A percentile compares a stretch with the other conserved stretches of the same genome.
phyloP scores from a whole-genome alignment of 2,888 invertebrate species.

The Eustalomyia histrio region DNA sequence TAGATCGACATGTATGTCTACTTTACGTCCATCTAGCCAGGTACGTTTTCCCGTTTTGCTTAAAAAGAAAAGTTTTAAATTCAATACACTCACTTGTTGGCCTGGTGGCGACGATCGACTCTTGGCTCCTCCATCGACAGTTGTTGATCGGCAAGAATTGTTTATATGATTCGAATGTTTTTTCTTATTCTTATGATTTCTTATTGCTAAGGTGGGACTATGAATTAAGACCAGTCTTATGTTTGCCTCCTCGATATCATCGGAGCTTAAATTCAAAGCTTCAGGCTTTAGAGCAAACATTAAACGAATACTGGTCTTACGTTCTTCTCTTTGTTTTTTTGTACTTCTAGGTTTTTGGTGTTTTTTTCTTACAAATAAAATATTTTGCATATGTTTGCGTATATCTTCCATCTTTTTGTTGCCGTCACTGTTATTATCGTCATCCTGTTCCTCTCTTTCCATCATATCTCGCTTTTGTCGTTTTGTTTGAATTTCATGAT shows the following conservation, averaged over 20 bases:
- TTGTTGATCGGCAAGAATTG: constrained; percentile 25
- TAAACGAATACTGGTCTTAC: constrained; percentile 51
- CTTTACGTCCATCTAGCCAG: constrained; percentile 77
- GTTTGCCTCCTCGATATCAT: constrained; percentile 76
- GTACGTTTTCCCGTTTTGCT: constrained; percentile 70
- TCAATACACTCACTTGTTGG: constrained; percentile 57
- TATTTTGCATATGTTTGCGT: constrained; percentile 30
- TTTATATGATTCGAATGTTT: constrained; percentile 20
- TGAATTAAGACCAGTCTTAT: constrained; percentile 75
- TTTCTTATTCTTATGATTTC: constrained; percentile 52
- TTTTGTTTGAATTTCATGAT: neutral
- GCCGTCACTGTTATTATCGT: neutral
- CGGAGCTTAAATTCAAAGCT: constrained; percentile 59
- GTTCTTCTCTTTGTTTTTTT: constrained; percentile 38
- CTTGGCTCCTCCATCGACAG: constrained; percentile 5
- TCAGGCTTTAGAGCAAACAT: constrained; percentile 51
- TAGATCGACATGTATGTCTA: constrained; percentile 73
- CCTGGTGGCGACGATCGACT: too few relatives aligned
- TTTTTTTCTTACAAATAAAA: constrained; percentile 51
- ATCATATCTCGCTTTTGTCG: constrained; percentile 14
- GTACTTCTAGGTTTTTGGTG: constrained; percentile 49
- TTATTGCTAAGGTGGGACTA: constrained; percentile 70
- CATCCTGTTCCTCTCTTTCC: neutral
- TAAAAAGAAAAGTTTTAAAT: constrained; percentile 75
- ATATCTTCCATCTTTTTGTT: neutral